Evolutionary conservation across 2,797 vertebrate species (phyloP), one percentile per base, ranked within the genome.

Genomic region (Anguilla obscura): DNA sequence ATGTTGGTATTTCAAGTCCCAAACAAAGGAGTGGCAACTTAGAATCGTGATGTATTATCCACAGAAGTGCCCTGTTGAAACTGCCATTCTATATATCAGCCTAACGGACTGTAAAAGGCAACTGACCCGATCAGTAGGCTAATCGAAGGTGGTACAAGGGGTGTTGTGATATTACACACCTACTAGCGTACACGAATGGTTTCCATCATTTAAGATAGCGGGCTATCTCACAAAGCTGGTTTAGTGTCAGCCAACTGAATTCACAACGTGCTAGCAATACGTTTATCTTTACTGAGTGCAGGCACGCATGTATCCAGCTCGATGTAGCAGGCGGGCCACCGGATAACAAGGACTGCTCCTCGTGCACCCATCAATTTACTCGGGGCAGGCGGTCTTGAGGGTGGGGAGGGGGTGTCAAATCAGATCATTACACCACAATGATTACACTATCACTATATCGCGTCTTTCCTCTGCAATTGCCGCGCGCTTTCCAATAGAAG

Each of bases 11-110:
- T 50, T 1, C 4, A 84, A 84, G 48, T 84, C 48, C 82, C 83
- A 58, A 83, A 83, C 80, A 83, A 84, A 58, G 83, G 45, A 54
- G 45, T 18, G 83, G 50, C 83, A 84, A 84, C 45, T 83, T 83
- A 24, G n/a, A n/a, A 50, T 83, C 36, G 36, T 40, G 33, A 36
- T 36, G 9, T 14, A 33, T 40, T 8, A 33, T 12, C 24, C 69
- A 3, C 69, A 14, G 27, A 9, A 66, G 24, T 24, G 63, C 66
- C 3, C 10, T 33, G 30, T 30, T 8, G 30, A 30, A 10, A 27
- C 27, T 12, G 27, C 8, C 27, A 30, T 27, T 27, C 9, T 10
- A 8, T 71, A 71, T 12, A 76, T 33, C 7, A 40, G 16, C 36
- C 74, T 58, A 58, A 58, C 14, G 3, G 33, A 2, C 4, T 36